A percentile compares a stretch with the other conserved stretches of the same genome.
phyloP scores from a whole-genome alignment of 2,113 vertebrate genomes.

The Prochilodus magdalenae region DNA sequence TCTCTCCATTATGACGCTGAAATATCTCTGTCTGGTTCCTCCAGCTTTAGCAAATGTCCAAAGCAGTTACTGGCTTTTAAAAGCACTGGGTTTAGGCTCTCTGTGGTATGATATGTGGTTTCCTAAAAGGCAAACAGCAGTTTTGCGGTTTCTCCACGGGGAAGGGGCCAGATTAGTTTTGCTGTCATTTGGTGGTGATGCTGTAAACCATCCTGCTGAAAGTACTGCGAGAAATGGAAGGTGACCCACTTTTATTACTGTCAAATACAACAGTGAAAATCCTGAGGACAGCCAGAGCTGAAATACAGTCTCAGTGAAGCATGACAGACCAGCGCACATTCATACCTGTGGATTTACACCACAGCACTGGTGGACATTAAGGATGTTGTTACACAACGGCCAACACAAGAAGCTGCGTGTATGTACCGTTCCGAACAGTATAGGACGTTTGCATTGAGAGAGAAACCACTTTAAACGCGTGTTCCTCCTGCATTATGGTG shows the following conservation, averaged over 20 bases:
- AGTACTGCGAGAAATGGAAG: conserved; percentile 31
- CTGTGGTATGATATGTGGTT: conserved; percentile 47
- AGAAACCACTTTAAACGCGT: background rate
- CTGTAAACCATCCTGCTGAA: conserved; percentile 53
- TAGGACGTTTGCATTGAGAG: background rate
- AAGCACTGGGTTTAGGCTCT: conserved; percentile 23
- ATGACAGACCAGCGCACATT: background rate
- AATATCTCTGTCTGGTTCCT: conserved; percentile 15
- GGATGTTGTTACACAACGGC: background rate
- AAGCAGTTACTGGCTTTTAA: conserved; percentile 23
- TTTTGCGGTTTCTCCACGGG: conserved; percentile 40
- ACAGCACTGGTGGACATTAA: background rate
- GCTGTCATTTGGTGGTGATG: conserved; percentile 37
- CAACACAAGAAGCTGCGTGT: background rate
- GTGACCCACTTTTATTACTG: conserved; percentile 42
- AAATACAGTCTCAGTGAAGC: conserved; percentile 15
- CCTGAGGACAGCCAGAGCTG: background rate
- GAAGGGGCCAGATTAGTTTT: conserved; percentile 44
- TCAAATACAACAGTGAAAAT: conserved; percentile 39
- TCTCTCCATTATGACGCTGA: conserved; percentile 14
- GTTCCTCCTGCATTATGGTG: background rate
- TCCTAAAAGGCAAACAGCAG: conserved; percentile 51
- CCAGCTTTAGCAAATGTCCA: background rate
- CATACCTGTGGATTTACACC: conserved; percentile 12
- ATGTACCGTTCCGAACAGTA: background rate